Base-by-base conservation (phyloP, 2,113 vertebrate species). In the Channa maculata region DNA sequence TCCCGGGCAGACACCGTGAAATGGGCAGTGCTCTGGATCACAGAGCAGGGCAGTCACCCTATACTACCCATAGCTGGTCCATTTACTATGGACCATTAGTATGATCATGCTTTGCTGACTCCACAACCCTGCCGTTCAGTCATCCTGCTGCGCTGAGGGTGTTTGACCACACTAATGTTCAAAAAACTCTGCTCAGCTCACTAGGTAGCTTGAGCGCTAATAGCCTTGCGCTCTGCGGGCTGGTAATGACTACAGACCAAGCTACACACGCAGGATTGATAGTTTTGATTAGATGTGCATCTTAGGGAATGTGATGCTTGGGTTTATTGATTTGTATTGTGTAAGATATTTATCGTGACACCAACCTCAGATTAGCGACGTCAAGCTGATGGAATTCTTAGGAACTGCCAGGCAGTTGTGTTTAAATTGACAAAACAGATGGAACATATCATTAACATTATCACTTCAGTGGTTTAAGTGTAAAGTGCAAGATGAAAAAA, bases 51-150 rank as follows among this genome's bases (percentile, higher is more conserved):
- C 87, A 65, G 51, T 65, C 81, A 50, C 77, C 85, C 87, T 70
- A 44, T 38, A 58, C 82, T 60, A 77, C 49, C 80, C 85, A 60
- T 71, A 84, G 79, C 85, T 68, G 79, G 87, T 82, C 90, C 92
- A 95, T 94, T 94, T 91, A 92, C 89, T 88, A 81, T 70, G 90
- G 83, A 82, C 93, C 91, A 95, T 95, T 95, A 94, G 88, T 71
- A 58, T 64, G 78, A 90, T 77, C 89, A 79, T 88, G 90, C 88
- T 88, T 88, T 84, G 84, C 85, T 76, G 79, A 81, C 78, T 73
- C 63, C 80, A 51, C 76, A 62, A 65, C 63, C 65, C 80, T 59
- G 80, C 79, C 86, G 79, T 79, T 88, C 89, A 88, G 86, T 86
- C 85, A 85, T 88, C 83, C 85, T 75, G 63, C 70, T 52, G 84